phyloP scores from a whole-genome alignment of 2,797 vertebrate species.

The Hydrocynus forskahlii region DNA sequence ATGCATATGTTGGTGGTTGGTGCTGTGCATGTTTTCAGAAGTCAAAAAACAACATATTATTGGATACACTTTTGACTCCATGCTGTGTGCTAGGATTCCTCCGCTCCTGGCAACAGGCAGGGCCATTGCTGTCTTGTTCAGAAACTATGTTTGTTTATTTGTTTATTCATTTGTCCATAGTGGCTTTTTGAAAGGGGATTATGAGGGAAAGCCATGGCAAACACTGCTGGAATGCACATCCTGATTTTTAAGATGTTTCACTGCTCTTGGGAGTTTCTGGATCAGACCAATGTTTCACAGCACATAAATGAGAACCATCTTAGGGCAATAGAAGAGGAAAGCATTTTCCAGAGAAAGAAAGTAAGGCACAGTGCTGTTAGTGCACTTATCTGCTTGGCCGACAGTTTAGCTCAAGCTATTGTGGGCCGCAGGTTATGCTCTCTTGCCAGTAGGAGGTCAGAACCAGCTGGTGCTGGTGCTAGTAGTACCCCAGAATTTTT shows the following conservation, averaged over 20 bases:
- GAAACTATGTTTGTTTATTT: slow-evolving; percentile 47
- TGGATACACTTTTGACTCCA: background rate
- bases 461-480: slow-evolving; percentile 37
- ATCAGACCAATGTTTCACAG: slow-evolving; percentile 10
- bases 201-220: slow-evolving; percentile 25
- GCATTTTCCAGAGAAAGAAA: slow-evolving; percentile 7
- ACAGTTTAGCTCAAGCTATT: slow-evolving; percentile 33
- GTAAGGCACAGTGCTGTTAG: background rate
- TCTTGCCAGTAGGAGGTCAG: slow-evolving; percentile 32
- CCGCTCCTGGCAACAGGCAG: background rate
- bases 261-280: slow-evolving; percentile 37
- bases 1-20: background rate
- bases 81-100: slow-evolving; percentile 10
- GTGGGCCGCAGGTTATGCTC: slow-evolving; percentile 24
- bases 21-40: background rate
- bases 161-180: slow-evolving; percentile 37
- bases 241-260: slow-evolving; percentile 47
- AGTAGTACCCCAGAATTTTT: background rate
- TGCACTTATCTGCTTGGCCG: slow-evolving; percentile 31
- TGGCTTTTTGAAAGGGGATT: slow-evolving; percentile 28
- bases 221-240: slow-evolving; percentile 31
- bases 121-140: slow-evolving; percentile 5
- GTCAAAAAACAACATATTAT: slow-evolving; percentile 6
- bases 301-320: slow-evolving; percentile 46
- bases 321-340: slow-evolving; percentile 22